Evolutionary conservation across 2,113 vertebrate species (phyloP).

Genomic region (Oncorhynchus mykiss): DNA sequence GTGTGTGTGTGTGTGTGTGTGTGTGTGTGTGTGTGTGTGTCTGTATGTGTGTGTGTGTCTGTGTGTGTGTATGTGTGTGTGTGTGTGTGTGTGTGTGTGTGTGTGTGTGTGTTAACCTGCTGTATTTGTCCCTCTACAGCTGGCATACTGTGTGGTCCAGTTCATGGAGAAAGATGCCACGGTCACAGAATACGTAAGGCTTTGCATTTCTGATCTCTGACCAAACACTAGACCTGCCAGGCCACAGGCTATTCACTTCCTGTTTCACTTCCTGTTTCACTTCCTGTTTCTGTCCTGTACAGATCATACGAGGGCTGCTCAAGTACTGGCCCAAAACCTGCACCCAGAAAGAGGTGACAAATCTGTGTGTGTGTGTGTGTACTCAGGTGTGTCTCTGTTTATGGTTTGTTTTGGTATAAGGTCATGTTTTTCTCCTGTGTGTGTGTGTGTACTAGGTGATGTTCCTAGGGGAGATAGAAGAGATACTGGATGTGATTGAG

Average conservation of each 20-base stretch:
- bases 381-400: too few relatives aligned
- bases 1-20: too few relatives aligned
- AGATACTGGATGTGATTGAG: conserved; percentile 84
- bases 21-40: too few relatives aligned
- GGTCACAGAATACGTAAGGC: conserved; percentile 88
- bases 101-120: background rate
- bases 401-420: background rate
- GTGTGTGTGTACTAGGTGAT: background rate
- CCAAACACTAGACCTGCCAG: too few relatives aligned
- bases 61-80: too few relatives aligned
- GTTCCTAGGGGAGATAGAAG: background rate
- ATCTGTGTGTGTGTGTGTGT: background rate
- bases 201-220: too few relatives aligned
- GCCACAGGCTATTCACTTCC: background rate
- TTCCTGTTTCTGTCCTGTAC: conserved; percentile 29
- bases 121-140: conserved; percentile 61
- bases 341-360: conserved; percentile 89
- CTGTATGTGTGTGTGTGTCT: too few relatives aligned
- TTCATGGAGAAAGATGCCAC: conserved; percentile 92
- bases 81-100: background rate
- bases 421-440: background rate
- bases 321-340: conserved; percentile 96
- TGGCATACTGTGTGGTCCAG: conserved; percentile 92
- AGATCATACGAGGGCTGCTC: conserved; percentile 90
- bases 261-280: conserved; percentile 17